Evolutionary conservation across 2,797 vertebrate species (phyloP).

Genomic region (Poeciliopsis paucimaculata): DNA sequence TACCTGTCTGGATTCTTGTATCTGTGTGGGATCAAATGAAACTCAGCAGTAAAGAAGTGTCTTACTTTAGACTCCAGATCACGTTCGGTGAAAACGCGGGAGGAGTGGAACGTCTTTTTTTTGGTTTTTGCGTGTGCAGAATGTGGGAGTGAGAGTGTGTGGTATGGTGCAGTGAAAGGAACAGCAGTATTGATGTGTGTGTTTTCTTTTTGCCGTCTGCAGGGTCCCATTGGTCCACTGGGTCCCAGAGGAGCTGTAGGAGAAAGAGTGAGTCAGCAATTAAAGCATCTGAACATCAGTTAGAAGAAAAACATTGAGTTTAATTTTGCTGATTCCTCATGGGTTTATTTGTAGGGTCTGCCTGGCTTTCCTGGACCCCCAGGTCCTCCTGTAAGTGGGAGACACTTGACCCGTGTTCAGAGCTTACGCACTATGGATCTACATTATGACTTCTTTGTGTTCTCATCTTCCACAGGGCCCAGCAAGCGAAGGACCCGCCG

Average conservation of each 20-base stretch:
- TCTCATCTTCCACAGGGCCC: constrained; percentile 72
- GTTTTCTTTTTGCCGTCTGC: constrained; percentile 27
- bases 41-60: background rate
- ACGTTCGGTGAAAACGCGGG: background rate
- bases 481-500: constrained; percentile 75
- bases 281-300: background rate
- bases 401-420: background rate
- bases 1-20: constrained; percentile 6
- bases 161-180: background rate
- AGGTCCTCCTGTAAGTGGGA: constrained; percentile 79
- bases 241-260: constrained; percentile 82
- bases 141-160: constrained; percentile 6
- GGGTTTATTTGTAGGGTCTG: constrained; percentile 73
- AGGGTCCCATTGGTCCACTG: constrained; percentile 80
- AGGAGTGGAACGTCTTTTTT: background rate
- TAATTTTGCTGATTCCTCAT: constrained; percentile 3
- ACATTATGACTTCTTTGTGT: background rate
- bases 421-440: rapidly evolving
- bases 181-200: constrained; percentile 15
- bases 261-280: constrained; percentile 79
- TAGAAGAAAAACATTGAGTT: background rate
- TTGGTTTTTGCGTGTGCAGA: constrained; percentile 4
- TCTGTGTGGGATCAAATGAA: constrained; percentile 22
- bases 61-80: background rate
- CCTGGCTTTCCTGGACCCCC: constrained; percentile 82